Evolutionary conservation across 2,888 invertebrate species (phyloP).

Genomic region (Boloria euphrosyne): DNA sequence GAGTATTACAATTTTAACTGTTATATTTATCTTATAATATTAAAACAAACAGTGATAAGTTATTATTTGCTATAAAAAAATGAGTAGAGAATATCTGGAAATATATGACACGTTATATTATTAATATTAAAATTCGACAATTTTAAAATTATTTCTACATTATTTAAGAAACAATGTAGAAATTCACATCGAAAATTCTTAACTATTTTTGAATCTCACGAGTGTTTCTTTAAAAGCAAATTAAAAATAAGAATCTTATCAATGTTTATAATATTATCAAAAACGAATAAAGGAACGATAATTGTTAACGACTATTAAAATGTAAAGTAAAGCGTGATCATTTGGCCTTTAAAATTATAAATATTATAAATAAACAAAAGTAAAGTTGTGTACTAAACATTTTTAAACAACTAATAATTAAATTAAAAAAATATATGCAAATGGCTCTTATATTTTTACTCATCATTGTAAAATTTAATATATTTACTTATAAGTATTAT

Average conservation of each 20-base stretch:
- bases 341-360: conserved; percentile 32
- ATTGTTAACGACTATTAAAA: conserved; percentile 14
- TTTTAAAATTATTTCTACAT: no score
- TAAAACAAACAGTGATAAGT: conserved; percentile 1
- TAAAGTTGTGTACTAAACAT: no score
- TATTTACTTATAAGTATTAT: neutral
- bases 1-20: neutral
- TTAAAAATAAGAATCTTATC: neutral
- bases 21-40: conserved; percentile 3
- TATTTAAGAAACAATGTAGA: no score
- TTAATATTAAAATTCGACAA: no score
- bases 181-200: no score
- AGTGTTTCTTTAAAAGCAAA: no score
- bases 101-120: neutral
- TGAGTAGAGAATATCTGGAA: neutral
- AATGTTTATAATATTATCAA: conserved; percentile 11
- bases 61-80: no score
- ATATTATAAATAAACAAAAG: neutral
- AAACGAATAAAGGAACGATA: conserved; percentile 25
- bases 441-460: neutral
- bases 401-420: no score
- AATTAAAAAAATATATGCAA: neutral
- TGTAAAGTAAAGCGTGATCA: conserved; percentile 17
- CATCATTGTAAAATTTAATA: neutral
- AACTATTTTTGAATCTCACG: no score